These are phyloP conservation scores for Patella caerulea DNA, from an alignment of 2,888 invertebrate genomes.

Conservation along the genomic window DNA sequence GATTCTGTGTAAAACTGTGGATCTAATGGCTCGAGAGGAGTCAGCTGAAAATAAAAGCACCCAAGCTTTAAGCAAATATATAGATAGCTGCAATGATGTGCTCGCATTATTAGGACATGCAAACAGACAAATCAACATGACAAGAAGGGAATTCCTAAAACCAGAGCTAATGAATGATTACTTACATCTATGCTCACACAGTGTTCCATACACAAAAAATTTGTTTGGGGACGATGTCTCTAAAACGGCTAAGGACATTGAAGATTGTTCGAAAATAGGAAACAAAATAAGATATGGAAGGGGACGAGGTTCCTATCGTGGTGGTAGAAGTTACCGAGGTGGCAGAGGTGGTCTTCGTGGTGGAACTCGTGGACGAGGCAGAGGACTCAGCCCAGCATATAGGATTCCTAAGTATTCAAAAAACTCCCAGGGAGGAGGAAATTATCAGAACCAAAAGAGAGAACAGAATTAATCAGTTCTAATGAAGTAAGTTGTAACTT, in stretches of 20 bases:
- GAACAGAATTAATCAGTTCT: no score
- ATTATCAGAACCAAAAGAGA: no score
- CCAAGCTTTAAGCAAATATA: conserved; percentile 29
- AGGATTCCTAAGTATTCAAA: no score
- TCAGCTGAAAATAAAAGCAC: conserved; percentile 21
- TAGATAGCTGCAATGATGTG: conserved; percentile 20
- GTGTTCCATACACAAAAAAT: conserved; percentile 19
- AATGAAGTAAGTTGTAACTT: no score
- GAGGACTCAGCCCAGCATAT: no score
- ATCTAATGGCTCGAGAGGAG: conserved; percentile 26
- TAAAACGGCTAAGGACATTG: no score
- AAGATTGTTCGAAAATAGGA: background rate
- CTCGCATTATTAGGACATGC: conserved; percentile 34
- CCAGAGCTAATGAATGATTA: conserved; percentile 26
- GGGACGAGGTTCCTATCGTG: no score
- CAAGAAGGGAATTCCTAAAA: conserved; percentile 26
- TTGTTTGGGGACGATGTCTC: conserved; percentile 30
- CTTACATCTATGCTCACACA: conserved; percentile 22
- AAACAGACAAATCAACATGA: conserved; percentile 32
- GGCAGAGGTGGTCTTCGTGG: no score
- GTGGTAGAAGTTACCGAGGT: no score
- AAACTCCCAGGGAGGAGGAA: no score
- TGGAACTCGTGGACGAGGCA: no score
- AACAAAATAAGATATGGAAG: background rate
- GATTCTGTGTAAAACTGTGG: conserved; percentile 29